phyloP scores from a whole-genome alignment of 2,113 vertebrate genomes.

The Panurus biarmicus region DNA sequence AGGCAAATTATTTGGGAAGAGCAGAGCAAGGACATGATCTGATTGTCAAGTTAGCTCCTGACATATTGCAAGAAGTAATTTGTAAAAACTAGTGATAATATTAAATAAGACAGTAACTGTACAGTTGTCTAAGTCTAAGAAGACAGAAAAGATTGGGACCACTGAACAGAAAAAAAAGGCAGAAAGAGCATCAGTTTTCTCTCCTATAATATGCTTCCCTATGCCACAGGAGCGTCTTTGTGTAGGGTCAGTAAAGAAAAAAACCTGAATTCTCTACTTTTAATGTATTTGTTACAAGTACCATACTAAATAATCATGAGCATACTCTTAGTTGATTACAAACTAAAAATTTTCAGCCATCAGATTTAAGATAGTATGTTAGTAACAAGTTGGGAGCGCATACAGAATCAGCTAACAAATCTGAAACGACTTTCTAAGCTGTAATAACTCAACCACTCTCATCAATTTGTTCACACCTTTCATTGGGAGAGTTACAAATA shows the following conservation, averaged over 20 bases:
- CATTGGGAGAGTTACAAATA: background rate
- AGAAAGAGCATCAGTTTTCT: background rate
- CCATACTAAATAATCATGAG: background rate
- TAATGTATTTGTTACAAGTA: background rate
- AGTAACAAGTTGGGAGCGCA: background rate
- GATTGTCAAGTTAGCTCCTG: background rate
- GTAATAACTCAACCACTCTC: background rate
- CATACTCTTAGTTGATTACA: background rate
- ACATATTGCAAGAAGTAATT: background rate
- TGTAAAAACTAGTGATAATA: background rate
- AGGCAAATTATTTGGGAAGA: background rate
- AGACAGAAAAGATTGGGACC: background rate
- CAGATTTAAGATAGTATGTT: background rate
- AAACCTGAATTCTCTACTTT: background rate
- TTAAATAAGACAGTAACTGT: background rate
- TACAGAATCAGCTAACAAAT: background rate
- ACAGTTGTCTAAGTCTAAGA: background rate
- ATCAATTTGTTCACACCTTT: background rate
- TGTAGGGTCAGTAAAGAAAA: background rate
- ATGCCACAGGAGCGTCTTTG: background rate
- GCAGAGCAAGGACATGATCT: background rate
- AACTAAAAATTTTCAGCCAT: background rate
- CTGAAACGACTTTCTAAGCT: background rate
- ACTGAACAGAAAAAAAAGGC: background rate
- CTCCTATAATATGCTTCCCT: background rate